Evolutionary conservation across 2,113 vertebrate species (phyloP), one percentile per base, ranked within the genome.

Genomic region (Anolis sagrei): DNA sequence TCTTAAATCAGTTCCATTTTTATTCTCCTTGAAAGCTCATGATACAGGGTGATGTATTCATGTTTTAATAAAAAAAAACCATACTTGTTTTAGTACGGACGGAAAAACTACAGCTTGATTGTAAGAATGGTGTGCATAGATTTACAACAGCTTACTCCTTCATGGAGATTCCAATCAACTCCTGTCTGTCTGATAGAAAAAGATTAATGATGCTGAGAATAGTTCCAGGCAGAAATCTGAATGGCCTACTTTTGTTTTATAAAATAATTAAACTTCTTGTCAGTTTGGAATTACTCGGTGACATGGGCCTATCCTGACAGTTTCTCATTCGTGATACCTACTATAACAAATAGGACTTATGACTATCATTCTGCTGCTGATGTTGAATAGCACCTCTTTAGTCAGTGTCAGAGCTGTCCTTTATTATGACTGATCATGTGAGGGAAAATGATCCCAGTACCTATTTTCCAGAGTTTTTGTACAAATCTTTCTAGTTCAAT

Each of bases 351-450:
- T 44, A 29, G 5, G 32, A 34, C 27, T 48, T 27, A 69, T 23
- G 18, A 9, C 36, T 19, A 48, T 36, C 29, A 68, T 39, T 27
- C 58, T 29, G 34, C 34, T 64, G 54, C 19, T 27, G 1, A 51
- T 48, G 68, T 27, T 77, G n/a, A 34, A 66, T 68, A 68, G 39
- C 6, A 68, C 73, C 23, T 51, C 48, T 84, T 78, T 54, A 4
- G 32, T 70, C 58, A 54, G 85, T 86, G 74, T 54, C 48, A 84
- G 48, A 82, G 29, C 5, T 85, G 39, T 44, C 8, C 81, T 90
- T 70, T 82, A 62, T 79, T 19, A 62, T 51, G 49, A 79, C 91
- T 66, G 0, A 69, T 86, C 23, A 73, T 72, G 5, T 69, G 76
- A 87, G 84, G 70, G 0, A 34, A 21, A 19, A 48, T 16, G 90